Percentiles rank a stretch among this genome's conserved stretches.
phyloP scores from a whole-genome alignment of 2,888 invertebrate species.

The Drosophila borealis region DNA sequence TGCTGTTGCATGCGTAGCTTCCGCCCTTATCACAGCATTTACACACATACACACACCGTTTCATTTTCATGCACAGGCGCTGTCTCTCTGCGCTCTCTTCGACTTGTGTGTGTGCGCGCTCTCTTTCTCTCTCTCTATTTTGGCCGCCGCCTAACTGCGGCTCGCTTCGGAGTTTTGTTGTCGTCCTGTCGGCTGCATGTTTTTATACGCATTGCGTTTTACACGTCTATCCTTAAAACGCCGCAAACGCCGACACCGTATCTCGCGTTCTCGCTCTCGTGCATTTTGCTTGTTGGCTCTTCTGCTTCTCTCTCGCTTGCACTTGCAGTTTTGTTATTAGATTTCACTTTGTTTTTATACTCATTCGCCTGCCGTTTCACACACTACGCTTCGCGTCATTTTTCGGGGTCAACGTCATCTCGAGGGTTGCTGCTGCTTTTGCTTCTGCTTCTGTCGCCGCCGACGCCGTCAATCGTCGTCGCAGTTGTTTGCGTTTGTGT shows the following conservation, averaged over 20 bases:
- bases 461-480: constrained; percentile 48
- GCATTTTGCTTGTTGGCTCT: constrained; percentile 15
- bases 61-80: constrained; percentile 52
- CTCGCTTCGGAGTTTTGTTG: constrained; percentile 47
- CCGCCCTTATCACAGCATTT: constrained; percentile 68
- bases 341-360: constrained; percentile 78
- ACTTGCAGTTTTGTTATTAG: constrained; percentile 67
- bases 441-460: constrained; percentile 35
- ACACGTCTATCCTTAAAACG: constrained; percentile 71
- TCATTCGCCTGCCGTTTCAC: constrained; percentile 72
- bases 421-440: constrained; percentile 76
- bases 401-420: constrained; percentile 83
- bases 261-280: constrained; percentile 7
- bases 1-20: constrained; percentile 62
- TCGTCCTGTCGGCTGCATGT: constrained; percentile 72
- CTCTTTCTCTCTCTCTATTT: constrained; percentile 14
- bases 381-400: constrained; percentile 77
- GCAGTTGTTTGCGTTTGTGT: constrained; percentile 63
- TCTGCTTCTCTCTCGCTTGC: constrained; percentile 50
- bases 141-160: constrained; percentile 58
- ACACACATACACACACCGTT: constrained; percentile 20
- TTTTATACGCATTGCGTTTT: constrained; percentile 78
- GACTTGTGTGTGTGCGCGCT: constrained; percentile 13
- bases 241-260: constrained; percentile 51
- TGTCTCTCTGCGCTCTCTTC: constrained; percentile 12